Conservation (phyloP, 2,888 invertebrate species). For the Julus scandinavius region DNA sequence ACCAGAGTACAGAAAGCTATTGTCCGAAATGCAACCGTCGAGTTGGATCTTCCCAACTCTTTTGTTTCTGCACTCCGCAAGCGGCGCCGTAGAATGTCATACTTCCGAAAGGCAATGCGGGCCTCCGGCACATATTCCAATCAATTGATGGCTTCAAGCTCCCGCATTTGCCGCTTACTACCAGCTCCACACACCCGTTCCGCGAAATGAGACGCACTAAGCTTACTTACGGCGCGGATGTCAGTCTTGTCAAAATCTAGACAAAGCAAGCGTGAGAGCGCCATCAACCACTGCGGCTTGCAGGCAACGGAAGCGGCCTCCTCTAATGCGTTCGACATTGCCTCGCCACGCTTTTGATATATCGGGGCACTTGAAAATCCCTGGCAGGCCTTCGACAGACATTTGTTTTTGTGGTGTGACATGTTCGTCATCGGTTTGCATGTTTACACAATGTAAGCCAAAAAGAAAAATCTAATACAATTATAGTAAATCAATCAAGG, state of each 20-base stretch:
- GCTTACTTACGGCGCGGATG: neutral
- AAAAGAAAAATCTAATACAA: conserved; percentile 11
- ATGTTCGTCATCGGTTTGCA: neutral
- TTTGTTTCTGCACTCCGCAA: neutral
- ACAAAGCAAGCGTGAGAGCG: neutral
- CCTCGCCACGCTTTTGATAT: neutral
- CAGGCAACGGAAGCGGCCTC: neutral
- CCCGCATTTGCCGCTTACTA: neutral
- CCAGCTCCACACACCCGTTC: neutral
- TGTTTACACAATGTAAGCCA: neutral
- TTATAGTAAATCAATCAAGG: conserved; percentile 29
- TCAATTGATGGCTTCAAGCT: conserved; percentile 19
- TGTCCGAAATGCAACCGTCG: neutral
- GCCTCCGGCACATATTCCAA: neutral
- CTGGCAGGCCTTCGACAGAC: neutral
- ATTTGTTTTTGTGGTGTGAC: neutral
- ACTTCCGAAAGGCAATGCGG: neutral
- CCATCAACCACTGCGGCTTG: neutral
- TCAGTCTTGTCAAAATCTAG: conserved; percentile 10
- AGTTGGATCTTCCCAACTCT: conserved; percentile 17
- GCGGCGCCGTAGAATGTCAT: neutral
- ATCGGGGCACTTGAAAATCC: neutral
- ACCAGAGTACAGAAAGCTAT: neutral
- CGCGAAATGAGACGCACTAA: conserved; percentile 19
- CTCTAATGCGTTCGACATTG: neutral